Conservation (phyloP, 2,797 vertebrate species). For the Pipistrellus pygmaeus region DNA sequence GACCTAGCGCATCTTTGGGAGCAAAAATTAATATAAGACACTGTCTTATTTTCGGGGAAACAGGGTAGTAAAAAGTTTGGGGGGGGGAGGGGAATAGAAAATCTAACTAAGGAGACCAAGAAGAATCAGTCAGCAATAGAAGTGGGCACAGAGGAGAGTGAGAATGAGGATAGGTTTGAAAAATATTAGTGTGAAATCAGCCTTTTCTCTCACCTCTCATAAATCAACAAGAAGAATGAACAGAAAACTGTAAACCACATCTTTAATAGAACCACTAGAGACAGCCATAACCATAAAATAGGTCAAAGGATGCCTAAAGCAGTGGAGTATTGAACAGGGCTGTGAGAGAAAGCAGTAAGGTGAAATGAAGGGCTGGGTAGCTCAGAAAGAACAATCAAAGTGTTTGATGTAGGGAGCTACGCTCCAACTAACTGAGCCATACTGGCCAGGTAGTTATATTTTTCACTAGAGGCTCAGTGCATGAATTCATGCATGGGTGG, state of each 20-base stretch:
- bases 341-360: background rate
- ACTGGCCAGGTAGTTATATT: background rate
- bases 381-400: background rate
- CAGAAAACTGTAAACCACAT: conserved; percentile 17
- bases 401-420: background rate
- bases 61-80: background rate
- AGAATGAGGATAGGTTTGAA: background rate
- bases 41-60: too few species aligned
- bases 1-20: too few species aligned
- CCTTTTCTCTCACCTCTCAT: background rate
- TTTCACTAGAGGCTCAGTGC: background rate
- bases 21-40: too few species aligned
- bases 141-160: background rate
- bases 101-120: background rate
- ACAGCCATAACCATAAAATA: background rate
- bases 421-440: background rate
- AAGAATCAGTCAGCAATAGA: background rate
- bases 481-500: too few species aligned
- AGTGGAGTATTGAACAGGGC: background rate
- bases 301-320: background rate
- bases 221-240: conserved; percentile 12
- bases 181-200: background rate
- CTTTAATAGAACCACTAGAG: background rate
- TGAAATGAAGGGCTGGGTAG: background rate
- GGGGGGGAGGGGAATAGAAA: background rate